Evolutionary conservation across 2,113 vertebrate species (phyloP).

Genomic region (Sciurus niger): DNA sequence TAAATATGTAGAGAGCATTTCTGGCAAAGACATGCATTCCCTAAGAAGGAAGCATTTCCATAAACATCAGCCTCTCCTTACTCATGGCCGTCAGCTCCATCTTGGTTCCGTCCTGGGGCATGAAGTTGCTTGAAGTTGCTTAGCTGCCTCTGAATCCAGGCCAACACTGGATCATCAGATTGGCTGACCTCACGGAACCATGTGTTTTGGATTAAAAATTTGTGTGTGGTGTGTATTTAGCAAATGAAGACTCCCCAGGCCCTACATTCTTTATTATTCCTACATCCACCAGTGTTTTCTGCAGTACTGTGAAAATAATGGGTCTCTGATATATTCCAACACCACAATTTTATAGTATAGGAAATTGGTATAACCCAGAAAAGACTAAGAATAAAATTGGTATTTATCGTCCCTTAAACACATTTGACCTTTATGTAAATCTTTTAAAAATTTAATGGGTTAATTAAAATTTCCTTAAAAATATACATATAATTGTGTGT

Average conservation of each 20-base stretch:
- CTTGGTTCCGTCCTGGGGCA: constrained; percentile 13
- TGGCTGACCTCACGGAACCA: constrained; percentile 42
- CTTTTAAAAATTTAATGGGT: not conserved
- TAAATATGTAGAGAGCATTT: constrained; percentile 62
- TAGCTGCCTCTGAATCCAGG: not conserved
- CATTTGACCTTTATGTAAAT: constrained; percentile 47
- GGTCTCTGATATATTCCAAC: constrained; percentile 42
- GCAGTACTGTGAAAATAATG: constrained; percentile 42
- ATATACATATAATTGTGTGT: no score
- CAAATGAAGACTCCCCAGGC: constrained; percentile 9
- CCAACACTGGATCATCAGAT: constrained; percentile 45
- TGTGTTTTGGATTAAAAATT: constrained; percentile 61
- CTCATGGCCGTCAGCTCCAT: not conserved
- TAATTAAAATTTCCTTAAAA: constrained; percentile 27
- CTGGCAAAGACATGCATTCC: constrained; percentile 27
- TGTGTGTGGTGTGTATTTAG: not conserved
- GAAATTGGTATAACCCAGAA: constrained; percentile 29
- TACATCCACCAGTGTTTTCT: constrained; percentile 35
- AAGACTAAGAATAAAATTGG: constrained; percentile 46
- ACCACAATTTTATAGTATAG: constrained; percentile 33
- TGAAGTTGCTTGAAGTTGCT: constrained; percentile 6
- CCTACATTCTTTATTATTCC: constrained; percentile 54
- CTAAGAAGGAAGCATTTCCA: constrained; percentile 50
- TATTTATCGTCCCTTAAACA: not conserved
- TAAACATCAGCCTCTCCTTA: not conserved